These are phyloP conservation scores for Molothrus aeneus DNA, from an alignment of 2,797 vertebrate genomes.

Conservation along the genomic window DNA sequence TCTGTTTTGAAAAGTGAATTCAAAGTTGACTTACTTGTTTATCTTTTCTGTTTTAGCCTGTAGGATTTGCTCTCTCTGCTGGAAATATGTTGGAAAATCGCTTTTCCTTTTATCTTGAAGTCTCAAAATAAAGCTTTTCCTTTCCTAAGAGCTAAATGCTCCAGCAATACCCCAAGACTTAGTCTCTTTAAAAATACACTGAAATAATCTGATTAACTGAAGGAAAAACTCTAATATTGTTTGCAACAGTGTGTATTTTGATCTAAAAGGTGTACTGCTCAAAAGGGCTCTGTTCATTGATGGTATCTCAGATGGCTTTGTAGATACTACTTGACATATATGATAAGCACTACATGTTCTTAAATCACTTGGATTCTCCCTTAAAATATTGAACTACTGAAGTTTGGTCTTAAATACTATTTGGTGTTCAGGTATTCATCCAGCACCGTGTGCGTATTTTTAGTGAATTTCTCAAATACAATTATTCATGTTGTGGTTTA, in stretches of 20 bases:
- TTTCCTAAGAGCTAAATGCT: neutral
- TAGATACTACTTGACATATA: neutral
- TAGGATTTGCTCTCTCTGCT: neutral
- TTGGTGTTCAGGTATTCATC: neutral
- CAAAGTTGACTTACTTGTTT: neutral
- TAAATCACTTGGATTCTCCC: neutral
- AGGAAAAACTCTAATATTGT: neutral
- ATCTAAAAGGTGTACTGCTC: neutral
- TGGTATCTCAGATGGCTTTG: neutral
- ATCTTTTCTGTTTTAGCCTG: neutral
- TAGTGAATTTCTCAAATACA: conserved; percentile 31
- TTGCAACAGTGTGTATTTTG: neutral
- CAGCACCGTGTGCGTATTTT: neutral
- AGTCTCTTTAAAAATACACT: neutral
- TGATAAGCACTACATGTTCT: neutral
- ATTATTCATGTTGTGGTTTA: conserved; percentile 52
- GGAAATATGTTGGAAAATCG: neutral
- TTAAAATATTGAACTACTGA: neutral
- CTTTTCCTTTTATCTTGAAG: neutral
- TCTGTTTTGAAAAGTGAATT: neutral
- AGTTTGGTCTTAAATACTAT: neutral
- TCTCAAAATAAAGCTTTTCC: neutral
- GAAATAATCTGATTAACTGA: neutral
- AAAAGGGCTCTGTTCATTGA: neutral
- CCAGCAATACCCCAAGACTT: neutral